Base-by-base conservation (phyloP, 1,140 invertebrate species). In the Scaptomyza hsui region DNA sequence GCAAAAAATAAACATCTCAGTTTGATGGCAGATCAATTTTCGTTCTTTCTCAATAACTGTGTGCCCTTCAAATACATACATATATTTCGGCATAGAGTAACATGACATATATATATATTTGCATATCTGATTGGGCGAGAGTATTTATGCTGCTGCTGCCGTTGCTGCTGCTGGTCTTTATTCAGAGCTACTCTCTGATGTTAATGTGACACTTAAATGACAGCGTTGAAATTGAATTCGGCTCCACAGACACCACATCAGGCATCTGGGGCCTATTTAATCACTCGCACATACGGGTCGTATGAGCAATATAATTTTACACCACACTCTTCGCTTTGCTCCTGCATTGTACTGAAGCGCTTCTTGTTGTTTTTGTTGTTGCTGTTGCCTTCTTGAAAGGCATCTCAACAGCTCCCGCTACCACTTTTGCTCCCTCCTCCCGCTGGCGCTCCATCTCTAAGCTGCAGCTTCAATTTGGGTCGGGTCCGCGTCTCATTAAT, bases 191-290 rank as follows among this genome's bases (percentile, higher is more conserved):
- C 57, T 55, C 64, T 65, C 74, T 35, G 9, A 77, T 77, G 21
- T 57, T 70, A 78, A 74, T 78, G 73, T 60, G 49, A 61, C 75
- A 61, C 51, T 78, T 78, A 78, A 78, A 74, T 60, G 48, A 24
- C 61, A 48, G 70, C 70, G 53, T 74, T 70, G 53, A 79, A 79
- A 79, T 79, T 70, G 59, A 77, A 78, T 79, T 79, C 19, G 4
- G 15, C 42, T 51, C 35, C 18, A 53, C 21, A 35, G 32, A 15
- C n/a, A 37, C 44, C 19, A 12, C 29, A 41, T 10, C 19, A 69
- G 48, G 21, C 41, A 44, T 49, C 21, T 57, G 21, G 45, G 29
- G 24, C 48, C 60, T 73, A 70, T 73, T 78, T 78, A 78, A 78
- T 78, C 76, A 78, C 56, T 42, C 48, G 42, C 13, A 42, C 59